A percentile compares a stretch with the other conserved stretches of the same genome.
Conservation (phyloP, 2,888 invertebrate genomes). For the Melinaea marsaeus region DNA sequence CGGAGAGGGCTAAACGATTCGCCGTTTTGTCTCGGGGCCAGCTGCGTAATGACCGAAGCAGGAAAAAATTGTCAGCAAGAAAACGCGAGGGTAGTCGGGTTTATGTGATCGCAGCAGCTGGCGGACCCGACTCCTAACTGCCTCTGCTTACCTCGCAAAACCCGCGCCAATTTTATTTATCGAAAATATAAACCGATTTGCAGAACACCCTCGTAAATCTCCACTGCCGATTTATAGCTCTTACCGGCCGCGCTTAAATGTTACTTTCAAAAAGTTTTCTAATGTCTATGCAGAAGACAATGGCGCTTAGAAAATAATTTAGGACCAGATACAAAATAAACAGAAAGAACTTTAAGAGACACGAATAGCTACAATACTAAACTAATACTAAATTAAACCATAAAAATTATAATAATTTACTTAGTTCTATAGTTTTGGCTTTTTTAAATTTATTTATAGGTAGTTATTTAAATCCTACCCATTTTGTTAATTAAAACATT, state of each 20-base stretch:
- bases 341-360: no score
- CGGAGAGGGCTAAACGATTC: slow-evolving; percentile 78
- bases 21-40: slow-evolving; percentile 78
- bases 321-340: neutral
- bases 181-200: slow-evolving; percentile 79
- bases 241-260: slow-evolving; percentile 71
- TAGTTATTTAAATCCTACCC: no score
- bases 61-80: slow-evolving; percentile 79
- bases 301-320: neutral
- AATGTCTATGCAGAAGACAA: slow-evolving; percentile 32
- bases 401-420: no score
- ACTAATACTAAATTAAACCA: no score
- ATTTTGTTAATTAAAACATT: neutral
- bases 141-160: slow-evolving; percentile 77
- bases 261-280: slow-evolving; percentile 66
- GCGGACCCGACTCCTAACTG: slow-evolving; percentile 68
- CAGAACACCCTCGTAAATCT: slow-evolving; percentile 74
- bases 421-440: no score
- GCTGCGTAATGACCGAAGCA: slow-evolving; percentile 77
- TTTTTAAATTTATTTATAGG: neutral
- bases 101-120: slow-evolving; percentile 68
- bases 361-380: no score
- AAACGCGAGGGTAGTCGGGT: slow-evolving; percentile 76
- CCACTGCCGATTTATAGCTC: slow-evolving; percentile 74
- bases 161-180: slow-evolving; percentile 78